Percentiles rank a stretch among this genome's conserved stretches.
Conservation (phyloP, 2,113 vertebrate species). For the Solea senegalensis region DNA sequence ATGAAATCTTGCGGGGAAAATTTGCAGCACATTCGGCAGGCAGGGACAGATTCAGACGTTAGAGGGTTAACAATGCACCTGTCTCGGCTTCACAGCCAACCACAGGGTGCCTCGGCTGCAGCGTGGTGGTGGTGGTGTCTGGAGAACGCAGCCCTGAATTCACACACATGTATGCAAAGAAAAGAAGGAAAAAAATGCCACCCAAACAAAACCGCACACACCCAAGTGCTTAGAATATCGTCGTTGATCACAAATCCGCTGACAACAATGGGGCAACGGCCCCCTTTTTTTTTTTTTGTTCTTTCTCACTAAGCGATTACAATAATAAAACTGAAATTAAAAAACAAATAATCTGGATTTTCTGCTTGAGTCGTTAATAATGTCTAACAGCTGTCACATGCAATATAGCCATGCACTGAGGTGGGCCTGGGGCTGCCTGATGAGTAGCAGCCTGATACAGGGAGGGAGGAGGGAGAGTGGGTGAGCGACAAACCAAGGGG, state of each 20-base stretch:
- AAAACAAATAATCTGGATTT: conserved; percentile 83
- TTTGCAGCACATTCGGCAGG: conserved; percentile 35
- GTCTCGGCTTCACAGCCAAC: conserved; percentile 69
- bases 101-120: conserved; percentile 65
- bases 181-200: conserved; percentile 20
- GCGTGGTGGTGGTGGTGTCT: conserved; percentile 39
- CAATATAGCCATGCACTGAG: conserved; percentile 57
- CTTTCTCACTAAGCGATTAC: conserved; percentile 67
- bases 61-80: conserved; percentile 79
- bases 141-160: conserved; percentile 34
- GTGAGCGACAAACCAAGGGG: conserved; percentile 15
- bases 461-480: conserved; percentile 15
- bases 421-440: conserved; percentile 71
- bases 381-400: conserved; percentile 81
- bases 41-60: conserved; percentile 65
- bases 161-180: conserved; percentile 22
- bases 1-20: conserved; percentile 17
- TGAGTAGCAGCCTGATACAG: conserved; percentile 64
- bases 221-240: conserved; percentile 33
- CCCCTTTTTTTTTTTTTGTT: conserved; percentile 60
- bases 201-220: conserved; percentile 47
- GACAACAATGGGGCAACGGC: conserved; percentile 67
- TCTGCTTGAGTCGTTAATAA: conserved; percentile 82
- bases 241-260: conserved; percentile 62
- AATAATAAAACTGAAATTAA: conserved; percentile 80